phyloP scores from a whole-genome alignment of 1,140 invertebrate species.

The Eueides isabella region DNA sequence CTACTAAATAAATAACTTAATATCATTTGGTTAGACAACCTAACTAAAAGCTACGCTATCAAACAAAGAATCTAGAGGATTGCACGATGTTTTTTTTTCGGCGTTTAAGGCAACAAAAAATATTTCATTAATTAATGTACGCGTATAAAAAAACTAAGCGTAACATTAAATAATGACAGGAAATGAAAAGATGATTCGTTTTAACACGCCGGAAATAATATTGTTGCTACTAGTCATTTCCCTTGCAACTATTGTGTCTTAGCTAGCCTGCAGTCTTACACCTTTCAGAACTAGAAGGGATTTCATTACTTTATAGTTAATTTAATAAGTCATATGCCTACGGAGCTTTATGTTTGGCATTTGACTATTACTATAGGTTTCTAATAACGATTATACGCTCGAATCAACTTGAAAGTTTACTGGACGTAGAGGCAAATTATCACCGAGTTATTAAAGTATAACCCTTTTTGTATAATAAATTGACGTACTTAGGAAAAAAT shows the following conservation, averaged over 20 bases:
- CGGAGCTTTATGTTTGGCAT: no score
- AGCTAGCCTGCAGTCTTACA: background rate
- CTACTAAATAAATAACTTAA: no score
- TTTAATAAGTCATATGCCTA: background rate
- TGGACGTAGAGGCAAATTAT: no score
- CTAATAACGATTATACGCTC: no score
- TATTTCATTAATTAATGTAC: background rate
- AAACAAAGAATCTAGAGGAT: background rate
- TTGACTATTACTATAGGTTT: no score
- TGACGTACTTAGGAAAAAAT: no score
- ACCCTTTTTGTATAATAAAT: no score
- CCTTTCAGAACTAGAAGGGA: background rate
- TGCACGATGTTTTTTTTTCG: background rate
- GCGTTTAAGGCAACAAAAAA: background rate
- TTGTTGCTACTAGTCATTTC: background rate
- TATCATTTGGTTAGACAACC: no score
- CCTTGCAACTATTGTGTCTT: background rate
- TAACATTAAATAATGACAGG: slow-evolving; percentile 9
- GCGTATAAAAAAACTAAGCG: background rate
- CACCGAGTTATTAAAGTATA: no score
- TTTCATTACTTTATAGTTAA: background rate
- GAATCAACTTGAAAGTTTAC: no score
- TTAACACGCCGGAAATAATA: background rate
- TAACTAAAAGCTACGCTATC: no score
- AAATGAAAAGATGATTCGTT: slow-evolving; percentile 6